A percentile compares a stretch with the other conserved stretches of the same genome.
These are phyloP conservation scores for Boulengeromyrus knoepffleri DNA, from an alignment of 2,113 vertebrate genomes.

Conservation along the genomic window DNA sequence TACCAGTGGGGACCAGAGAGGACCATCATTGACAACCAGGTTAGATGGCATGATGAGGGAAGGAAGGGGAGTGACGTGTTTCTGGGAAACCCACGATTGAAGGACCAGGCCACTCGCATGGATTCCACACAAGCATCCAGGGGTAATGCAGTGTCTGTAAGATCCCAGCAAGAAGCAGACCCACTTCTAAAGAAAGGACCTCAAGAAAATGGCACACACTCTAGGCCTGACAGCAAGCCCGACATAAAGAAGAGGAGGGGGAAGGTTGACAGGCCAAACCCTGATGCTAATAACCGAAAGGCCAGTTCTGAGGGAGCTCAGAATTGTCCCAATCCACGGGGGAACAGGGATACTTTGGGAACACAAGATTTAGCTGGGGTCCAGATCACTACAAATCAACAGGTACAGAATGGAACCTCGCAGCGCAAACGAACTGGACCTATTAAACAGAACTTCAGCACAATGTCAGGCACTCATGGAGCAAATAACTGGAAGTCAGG, in stretches of 20 bases:
- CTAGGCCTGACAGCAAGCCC: slow-evolving; percentile 48
- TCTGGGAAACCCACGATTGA: slow-evolving; percentile 66
- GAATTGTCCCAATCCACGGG: slow-evolving; percentile 58
- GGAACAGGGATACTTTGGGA: slow-evolving; percentile 60
- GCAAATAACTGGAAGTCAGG: slow-evolving; percentile 79
- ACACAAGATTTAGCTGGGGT: slow-evolving; percentile 58
- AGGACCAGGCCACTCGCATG: slow-evolving; percentile 58
- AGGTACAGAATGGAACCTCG: slow-evolving; percentile 76
- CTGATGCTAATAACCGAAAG: slow-evolving; percentile 68
- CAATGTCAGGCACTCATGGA: slow-evolving; percentile 41
- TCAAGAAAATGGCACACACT: slow-evolving; percentile 60
- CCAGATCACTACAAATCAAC: slow-evolving; percentile 54
- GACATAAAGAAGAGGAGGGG: slow-evolving; percentile 73
- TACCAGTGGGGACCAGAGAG: slow-evolving; percentile 65
- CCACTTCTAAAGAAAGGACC: slow-evolving; percentile 62
- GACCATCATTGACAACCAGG: slow-evolving; percentile 47
- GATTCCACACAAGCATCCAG: slow-evolving; percentile 18
- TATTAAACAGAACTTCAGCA: slow-evolving; percentile 63
- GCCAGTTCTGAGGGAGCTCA: slow-evolving; percentile 58
- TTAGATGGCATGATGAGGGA: slow-evolving; percentile 67
- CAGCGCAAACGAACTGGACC: slow-evolving; percentile 81
- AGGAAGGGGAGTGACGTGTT: slow-evolving; percentile 60
- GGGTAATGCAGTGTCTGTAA: slow-evolving; percentile 30
- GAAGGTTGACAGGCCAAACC: slow-evolving; percentile 67
- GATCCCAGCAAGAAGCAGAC: slow-evolving; percentile 52